Evolutionary conservation across 2,888 invertebrate genomes (phyloP), one percentile per base, ranked within the genome.

Genomic region (Tenthredo amoena): DNA sequence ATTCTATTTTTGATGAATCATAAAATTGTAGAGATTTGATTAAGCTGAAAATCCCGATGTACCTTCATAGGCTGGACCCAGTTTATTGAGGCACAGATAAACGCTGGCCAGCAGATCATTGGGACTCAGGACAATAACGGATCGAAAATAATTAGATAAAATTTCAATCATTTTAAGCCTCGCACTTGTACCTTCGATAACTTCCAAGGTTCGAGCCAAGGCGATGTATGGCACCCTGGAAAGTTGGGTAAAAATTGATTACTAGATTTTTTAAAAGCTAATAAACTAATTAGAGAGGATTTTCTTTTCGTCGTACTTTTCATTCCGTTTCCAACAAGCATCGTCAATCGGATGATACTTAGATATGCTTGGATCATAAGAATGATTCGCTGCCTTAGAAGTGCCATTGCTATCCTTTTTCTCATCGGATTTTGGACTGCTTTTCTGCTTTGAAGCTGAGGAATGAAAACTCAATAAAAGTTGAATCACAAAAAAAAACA

Each of bases 31-130:
- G 58, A 21, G 21, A 62, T 62, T 26, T 2, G 26, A 9, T 10
- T 0, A 18, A 43, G 50, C 50, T 55, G 15, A 47, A 77, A 77
- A 43, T 47, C 2, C 62, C 1, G 21, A 26, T 12, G 7, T 92
- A 94, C 98, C 99, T 93, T 99, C 98, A 93, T 99, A 99, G 0
- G 99, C 98, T 0, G 99, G 99, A 0, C 98, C 99, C 72, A 99
- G 94, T 93, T 98, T 97, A 94, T 99, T 99, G n/a, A 99, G 95
- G 91, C 99, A 99, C 88, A 99, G 94, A 93, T 99, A 99, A 26
- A 99, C 96, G 89, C 98, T 98, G 0, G 97, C 96, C 85, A 99
- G 92, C 86, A 99, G 94, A 93, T 99, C 99, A n/a, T 97, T 95
- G 0, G 99, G 98, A 26, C 97, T 97, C 71, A 99, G 94, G 5